Evolutionary conservation across 1,140 invertebrate genomes (phyloP), one percentile per base, ranked within the genome.

Genomic region (Kradibia gibbosae): DNA sequence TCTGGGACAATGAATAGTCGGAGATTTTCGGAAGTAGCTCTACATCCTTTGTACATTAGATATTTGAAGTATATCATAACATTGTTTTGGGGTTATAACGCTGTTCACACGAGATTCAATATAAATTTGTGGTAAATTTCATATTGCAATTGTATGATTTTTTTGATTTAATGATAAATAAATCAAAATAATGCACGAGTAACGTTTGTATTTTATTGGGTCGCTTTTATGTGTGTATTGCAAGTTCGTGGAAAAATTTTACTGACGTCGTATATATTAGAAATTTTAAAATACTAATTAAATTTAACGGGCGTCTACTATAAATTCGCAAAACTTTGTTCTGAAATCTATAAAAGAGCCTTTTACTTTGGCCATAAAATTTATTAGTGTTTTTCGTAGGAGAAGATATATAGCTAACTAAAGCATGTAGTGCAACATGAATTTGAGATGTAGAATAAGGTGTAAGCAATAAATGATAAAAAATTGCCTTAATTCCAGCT

Each of bases 391-490:
- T 3, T 60, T 60, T 11, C n/a, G 2, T 11, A 31, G n/a, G 10
- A 3, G 11, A 28, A 22, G 0, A 31, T 28, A 60, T 11, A 28
- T 1, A 31, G 57, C 31, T 31, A 31, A 31, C 25, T 3, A 31
- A 60, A 60, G 57, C 31, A 60, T 28, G 57, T 60, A 60, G 3
- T 60, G 36, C 15, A 22, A 11, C 60, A 15, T 3, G 60, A 34
- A 36, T 36, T 25, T 0, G 36, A 17, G 60, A 65, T 65, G 3
- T 17, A 1, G 31, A 36, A 36, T 36, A 36, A 20, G 31, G 20
- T 17, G 17, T 36, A 34, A 65, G 60, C 60, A 65, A 65, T 65
- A 65, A 65, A 65, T 65, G 60, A 36, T 65, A 65, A 36, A 65
- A 65, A 65, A 65, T 65, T 10, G 60, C 31, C 60, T 65, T 65